Evolutionary conservation across 2,113 vertebrate species (phyloP).

Genomic region (Pedionomus torquatus): DNA sequence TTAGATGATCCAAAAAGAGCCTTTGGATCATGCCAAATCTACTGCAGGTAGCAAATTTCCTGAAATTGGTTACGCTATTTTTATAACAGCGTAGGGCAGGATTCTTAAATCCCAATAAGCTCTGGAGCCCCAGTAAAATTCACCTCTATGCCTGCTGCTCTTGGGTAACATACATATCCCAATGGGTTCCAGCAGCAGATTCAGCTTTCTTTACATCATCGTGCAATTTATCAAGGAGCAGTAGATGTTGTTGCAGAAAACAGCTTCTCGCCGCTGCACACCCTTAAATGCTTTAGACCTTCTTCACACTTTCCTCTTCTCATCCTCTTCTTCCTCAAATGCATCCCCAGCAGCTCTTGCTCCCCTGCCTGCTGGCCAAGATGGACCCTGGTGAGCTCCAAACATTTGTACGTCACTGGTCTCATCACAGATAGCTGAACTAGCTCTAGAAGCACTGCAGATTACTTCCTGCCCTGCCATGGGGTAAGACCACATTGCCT

Average conservation of each 20-base stretch:
- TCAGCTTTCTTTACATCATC: neutral
- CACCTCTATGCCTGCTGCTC: neutral
- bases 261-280: neutral
- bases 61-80: rapidly evolving
- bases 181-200: neutral
- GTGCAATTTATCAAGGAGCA: neutral
- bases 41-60: neutral
- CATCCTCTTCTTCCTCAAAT: rapidly evolving
- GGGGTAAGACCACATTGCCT: neutral
- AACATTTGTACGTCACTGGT: rapidly evolving
- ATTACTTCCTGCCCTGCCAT: neutral
- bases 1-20: neutral
- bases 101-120: neutral
- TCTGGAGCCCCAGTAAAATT: neutral
- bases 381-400: neutral
- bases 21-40: neutral
- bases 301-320: neutral
- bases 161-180: neutral
- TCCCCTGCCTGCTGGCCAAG: rapidly evolving
- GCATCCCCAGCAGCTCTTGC: neutral
- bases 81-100: rapidly evolving
- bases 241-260: neutral
- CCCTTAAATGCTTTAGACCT: neutral
- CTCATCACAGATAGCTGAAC: neutral
- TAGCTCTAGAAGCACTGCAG: neutral